phyloP scores from a whole-genome alignment of 2,888 invertebrate genomes.

The Acrobasis repandana region DNA sequence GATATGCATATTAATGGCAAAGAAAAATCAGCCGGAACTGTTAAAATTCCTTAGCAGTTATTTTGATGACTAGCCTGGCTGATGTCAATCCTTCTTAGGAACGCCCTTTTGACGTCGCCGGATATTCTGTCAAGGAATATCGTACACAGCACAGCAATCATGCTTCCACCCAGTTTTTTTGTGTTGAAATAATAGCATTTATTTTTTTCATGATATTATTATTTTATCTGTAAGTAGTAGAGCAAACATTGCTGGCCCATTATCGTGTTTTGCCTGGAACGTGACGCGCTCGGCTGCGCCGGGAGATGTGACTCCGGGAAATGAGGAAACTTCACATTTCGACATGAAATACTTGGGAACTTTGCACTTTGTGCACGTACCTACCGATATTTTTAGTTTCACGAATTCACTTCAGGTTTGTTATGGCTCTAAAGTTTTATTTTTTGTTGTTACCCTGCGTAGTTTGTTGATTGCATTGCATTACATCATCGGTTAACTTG shows the following conservation, averaged over 20 bases:
- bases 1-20: too few species aligned
- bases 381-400: conserved; percentile 16
- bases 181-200: too few species aligned
- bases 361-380: conserved; percentile 25
- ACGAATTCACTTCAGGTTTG: conserved; percentile 1
- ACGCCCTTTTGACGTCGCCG: too few species aligned
- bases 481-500: too few species aligned
- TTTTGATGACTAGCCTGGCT: too few species aligned
- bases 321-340: conserved; percentile 49
- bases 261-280: conserved; percentile 15
- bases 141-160: too few species aligned
- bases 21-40: too few species aligned
- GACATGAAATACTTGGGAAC: conserved; percentile 37
- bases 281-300: conserved; percentile 10
- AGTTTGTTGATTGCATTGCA: too few species aligned
- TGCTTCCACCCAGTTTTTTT: too few species aligned
- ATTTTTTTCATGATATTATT: neutral
- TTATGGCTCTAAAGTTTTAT: neutral
- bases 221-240: neutral
- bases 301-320: conserved; percentile 36
- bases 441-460: neutral
- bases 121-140: too few species aligned
- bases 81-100: too few species aligned
- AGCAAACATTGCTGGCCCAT: conserved; percentile 7
- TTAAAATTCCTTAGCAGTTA: too few species aligned